These are phyloP conservation scores for Habroteleia sp. DNA, from an alignment of 2,888 invertebrate species.

Conservation along the genomic window DNA sequence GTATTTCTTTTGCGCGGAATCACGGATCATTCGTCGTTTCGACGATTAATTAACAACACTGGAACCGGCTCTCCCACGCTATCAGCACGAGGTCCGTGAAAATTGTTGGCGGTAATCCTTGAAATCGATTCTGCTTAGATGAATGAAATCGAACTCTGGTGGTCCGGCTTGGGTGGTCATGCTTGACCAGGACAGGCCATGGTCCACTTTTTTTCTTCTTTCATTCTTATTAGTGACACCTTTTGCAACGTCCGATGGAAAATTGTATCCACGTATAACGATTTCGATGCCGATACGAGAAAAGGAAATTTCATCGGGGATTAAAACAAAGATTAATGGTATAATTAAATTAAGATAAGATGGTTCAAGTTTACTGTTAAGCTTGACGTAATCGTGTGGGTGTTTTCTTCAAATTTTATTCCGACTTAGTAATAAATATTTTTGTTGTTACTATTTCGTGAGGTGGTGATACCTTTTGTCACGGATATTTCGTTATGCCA, in stretches of 20 bases:
- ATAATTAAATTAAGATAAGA: constrained; percentile 7
- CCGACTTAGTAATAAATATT: constrained; percentile 34
- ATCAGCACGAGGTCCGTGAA: constrained; percentile 74
- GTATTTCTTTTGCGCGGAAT: constrained; percentile 55
- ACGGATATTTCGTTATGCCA: constrained; percentile 44
- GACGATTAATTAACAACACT: constrained; percentile 61
- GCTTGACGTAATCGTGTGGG: constrained; percentile 12
- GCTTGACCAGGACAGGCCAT: constrained; percentile 63
- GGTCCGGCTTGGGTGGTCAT: constrained; percentile 71
- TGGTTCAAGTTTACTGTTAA: neutral
- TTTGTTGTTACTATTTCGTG: constrained; percentile 28
- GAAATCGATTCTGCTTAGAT: constrained; percentile 70
- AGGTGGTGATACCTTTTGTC: constrained; percentile 55
- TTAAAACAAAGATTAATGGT: constrained; percentile 3
- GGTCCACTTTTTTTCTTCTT: constrained; percentile 51
- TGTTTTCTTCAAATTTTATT: constrained; percentile 38
- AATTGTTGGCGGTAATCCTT: constrained; percentile 69
- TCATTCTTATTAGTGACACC: constrained; percentile 54
- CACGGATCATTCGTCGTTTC: constrained; percentile 58
- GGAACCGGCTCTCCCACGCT: constrained; percentile 72
- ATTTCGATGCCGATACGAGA: constrained; percentile 1
- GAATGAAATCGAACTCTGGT: constrained; percentile 70
- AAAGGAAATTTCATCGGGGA: neutral
- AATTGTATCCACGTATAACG: constrained; percentile 28
- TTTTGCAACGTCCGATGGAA: constrained; percentile 19